These are phyloP conservation scores for Acyrthosiphon pisum DNA, from an alignment of 1,140 invertebrate species.

Conservation along the genomic window DNA sequence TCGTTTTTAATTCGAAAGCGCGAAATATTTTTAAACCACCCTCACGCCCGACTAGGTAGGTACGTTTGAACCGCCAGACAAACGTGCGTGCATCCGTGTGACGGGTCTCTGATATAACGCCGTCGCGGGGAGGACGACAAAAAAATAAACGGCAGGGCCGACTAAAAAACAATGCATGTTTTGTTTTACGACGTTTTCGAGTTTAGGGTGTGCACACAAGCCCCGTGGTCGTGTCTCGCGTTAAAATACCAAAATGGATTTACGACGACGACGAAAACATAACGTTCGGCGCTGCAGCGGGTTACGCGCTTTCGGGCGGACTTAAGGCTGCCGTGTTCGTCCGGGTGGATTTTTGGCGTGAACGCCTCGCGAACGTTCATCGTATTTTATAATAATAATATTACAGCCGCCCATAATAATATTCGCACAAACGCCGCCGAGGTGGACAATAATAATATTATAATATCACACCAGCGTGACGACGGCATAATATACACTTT, in stretches of 20 bases:
- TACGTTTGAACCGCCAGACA: background rate
- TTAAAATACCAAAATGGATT: background rate
- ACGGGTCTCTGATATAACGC: background rate
- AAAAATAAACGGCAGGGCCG: background rate
- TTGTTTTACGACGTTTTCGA: slow-evolving; percentile 1
- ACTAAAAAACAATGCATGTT: background rate
- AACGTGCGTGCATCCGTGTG: background rate
- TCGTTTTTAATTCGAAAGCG: background rate
- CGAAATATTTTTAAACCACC: background rate
- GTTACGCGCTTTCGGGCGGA: background rate
- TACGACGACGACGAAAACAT: background rate
- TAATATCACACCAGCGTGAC: background rate
- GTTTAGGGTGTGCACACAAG: background rate
- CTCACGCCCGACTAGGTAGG: background rate
- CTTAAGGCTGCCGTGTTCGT: background rate
- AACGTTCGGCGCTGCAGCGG: background rate
- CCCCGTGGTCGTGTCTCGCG: background rate
- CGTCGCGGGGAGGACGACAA: background rate
- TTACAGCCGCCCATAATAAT: background rate
- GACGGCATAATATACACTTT: background rate
- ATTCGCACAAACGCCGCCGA: background rate
- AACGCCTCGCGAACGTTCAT: background rate
- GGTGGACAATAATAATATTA: background rate
- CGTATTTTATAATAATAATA: background rate
- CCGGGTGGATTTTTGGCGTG: background rate